Evolutionary conservation across 2,113 vertebrate genomes (phyloP), one percentile per base, ranked within the genome.

Genomic region (Regulus satrapa): DNA sequence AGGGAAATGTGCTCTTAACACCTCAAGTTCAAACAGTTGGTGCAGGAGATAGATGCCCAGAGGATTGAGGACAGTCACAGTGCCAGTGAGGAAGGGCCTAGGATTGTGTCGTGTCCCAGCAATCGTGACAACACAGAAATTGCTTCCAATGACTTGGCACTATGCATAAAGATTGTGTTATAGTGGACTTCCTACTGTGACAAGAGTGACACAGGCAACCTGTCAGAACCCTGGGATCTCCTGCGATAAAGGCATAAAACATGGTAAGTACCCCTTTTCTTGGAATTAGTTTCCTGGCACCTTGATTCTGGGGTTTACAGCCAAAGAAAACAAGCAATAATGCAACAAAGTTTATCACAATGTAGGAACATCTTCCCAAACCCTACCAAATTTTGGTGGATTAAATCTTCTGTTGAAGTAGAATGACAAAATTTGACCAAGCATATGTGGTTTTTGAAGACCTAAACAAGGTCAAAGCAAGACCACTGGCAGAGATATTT

Each of bases 1-100:
- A 83, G 10, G 41, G 49, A 93, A 68, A 94, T 83, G 75, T 93
- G 85, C 54, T 94, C 31, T 36, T 75, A 81, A 72, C 89, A 94
- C 40, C 36, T 88, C 46, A 51, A 58, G 28, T 64, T 88, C 71
- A 88, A 59, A 73, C 54, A 76, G 49, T 2, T 76, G n/a, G 49
- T 76, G 41, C 45, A 79, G 41, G 41, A 85, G 36, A 69, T 6
- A 46, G 45, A 56, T 43, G 31, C 49, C 85, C n/a, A 21, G 83
- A 88, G 62, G 23, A 29, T 15, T 88, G 82, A 64, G 49, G 40
- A 58, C 32, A 41, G 8, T 81, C 51, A 54, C 18, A n/a, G 17
- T 26, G n/a, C 8, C 54, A 76, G 32, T 29, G 56, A 56, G 16
- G 31, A 78, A 88, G 45, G 25, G 45, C 48, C 43, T 75, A 64